A percentile compares a stretch with the other conserved stretches of the same genome.
Evolutionary conservation across 1,140 invertebrate genomes (phyloP).

Genomic region (Fopius arisanus): DNA sequence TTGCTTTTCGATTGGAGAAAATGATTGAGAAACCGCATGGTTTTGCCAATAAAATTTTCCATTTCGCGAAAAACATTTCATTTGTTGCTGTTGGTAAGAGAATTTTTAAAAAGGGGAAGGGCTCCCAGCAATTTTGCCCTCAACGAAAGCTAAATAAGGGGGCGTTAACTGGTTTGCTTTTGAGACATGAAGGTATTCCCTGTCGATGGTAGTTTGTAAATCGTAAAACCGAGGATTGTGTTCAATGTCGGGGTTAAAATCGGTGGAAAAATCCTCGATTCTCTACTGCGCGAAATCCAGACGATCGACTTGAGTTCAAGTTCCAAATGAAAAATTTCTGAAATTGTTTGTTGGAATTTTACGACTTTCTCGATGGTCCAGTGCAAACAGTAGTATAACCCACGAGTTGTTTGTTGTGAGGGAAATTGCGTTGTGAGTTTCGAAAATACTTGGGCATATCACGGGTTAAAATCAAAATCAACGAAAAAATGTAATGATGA

Average conservation of each 20-base stretch:
- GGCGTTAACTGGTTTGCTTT: slow-evolving; percentile 4
- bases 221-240: slow-evolving; percentile 17
- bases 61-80: background rate
- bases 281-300: background rate
- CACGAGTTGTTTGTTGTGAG: background rate
- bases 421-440: background rate
- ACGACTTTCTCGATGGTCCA: slow-evolving; percentile 43
- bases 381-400: slow-evolving; percentile 48
- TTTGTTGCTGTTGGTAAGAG: background rate
- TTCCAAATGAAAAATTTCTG: slow-evolving; percentile 34
- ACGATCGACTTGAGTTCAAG: background rate
- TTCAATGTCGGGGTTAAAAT: slow-evolving; percentile 12
- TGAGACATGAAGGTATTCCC: slow-evolving; percentile 22
- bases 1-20: too few species aligned
- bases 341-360: slow-evolving; percentile 39
- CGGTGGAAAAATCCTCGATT: background rate
- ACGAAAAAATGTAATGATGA: background rate
- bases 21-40: too few species aligned
- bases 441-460: background rate
- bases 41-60: too few species aligned
- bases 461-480: background rate
- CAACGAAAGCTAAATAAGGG: slow-evolving; percentile 29
- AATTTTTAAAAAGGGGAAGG: background rate
- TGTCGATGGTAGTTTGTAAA: slow-evolving; percentile 42
- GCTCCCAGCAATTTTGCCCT: background rate